Percentiles rank a stretch among this genome's conserved stretches.
phyloP scores from a whole-genome alignment of 2,797 vertebrate species.

The Gallinago stenura region DNA sequence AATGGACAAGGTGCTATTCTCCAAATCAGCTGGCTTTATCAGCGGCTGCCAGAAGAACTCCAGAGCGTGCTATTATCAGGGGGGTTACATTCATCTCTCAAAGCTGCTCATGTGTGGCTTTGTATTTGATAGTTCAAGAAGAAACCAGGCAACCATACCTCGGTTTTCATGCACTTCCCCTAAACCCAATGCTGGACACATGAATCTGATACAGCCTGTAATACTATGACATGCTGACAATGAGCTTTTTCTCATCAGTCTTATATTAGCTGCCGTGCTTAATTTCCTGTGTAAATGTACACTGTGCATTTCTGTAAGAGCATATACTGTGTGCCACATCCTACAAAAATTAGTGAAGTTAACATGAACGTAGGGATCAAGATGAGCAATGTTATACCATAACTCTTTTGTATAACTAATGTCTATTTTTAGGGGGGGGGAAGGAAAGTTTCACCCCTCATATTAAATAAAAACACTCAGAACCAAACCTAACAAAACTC shows the following conservation, averaged over 20 bases:
- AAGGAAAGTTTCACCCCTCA: background rate
- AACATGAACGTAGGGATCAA: background rate
- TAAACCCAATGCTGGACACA: conserved; percentile 1
- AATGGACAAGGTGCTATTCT: background rate
- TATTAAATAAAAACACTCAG: background rate
- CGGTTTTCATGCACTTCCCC: conserved; percentile 5
- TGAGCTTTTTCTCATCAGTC: conserved; percentile 7
- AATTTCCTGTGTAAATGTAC: background rate
- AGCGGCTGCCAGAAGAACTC: conserved; percentile 41
- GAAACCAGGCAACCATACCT: conserved; percentile 43
- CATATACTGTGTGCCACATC: background rate
- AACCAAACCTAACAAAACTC: background rate
- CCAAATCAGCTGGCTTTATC: conserved; percentile 19
- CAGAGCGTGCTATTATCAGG: conserved; percentile 35
- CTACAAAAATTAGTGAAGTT: background rate
- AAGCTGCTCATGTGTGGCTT: conserved; percentile 52
- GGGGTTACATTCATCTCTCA: conserved; percentile 28
- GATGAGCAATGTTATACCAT: background rate
- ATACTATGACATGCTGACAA: background rate
- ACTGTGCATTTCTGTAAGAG: background rate
- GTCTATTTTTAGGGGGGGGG: background rate
- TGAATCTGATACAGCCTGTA: background rate
- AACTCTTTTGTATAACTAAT: background rate
- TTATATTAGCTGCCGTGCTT: background rate
- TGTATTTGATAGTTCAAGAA: conserved; percentile 28